A percentile compares a stretch with the other conserved stretches of the same genome.
phyloP scores from a whole-genome alignment of 2,113 vertebrate species.

The Lepus europaeus region DNA sequence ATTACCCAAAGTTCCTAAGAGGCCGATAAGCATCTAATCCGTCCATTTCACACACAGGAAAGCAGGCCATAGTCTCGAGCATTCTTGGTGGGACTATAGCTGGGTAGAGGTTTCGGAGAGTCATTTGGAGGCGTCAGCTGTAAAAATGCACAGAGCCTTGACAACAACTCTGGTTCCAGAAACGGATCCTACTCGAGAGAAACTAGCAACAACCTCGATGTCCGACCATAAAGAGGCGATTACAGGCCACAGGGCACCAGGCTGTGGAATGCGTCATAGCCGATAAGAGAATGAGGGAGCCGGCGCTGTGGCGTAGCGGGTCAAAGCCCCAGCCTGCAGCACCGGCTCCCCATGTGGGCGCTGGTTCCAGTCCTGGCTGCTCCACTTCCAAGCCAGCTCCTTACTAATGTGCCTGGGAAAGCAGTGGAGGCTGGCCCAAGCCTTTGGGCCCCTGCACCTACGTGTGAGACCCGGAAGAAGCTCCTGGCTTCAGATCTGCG shows the following conservation, averaged over 20 bases:
- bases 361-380: too few relatives aligned
- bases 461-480: too few relatives aligned
- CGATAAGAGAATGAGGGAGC: not conserved
- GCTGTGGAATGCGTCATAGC: not conserved
- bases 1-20: slow-evolving; percentile 29
- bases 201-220: not conserved
- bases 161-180: not conserved
- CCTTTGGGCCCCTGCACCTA: too few relatives aligned
- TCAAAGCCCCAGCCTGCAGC: too few relatives aligned
- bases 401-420: too few relatives aligned
- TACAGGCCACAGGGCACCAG: not conserved
- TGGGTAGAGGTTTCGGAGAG: not conserved
- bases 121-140: not conserved
- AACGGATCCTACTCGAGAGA: slow-evolving; percentile 11
- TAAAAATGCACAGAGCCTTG: not conserved
- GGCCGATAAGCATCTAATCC: not conserved
- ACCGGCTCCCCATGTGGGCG: too few relatives aligned
- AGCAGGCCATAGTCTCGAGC: not conserved
- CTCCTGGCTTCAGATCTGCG: too few relatives aligned
- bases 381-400: too few relatives aligned
- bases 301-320: not conserved
- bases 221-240: not conserved
- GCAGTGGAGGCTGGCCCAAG: too few relatives aligned
- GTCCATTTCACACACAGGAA: slow-evolving; percentile 49
- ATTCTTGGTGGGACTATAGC: not conserved